These are phyloP conservation scores for Zaprionus ornatus DNA, from an alignment of 1,140 invertebrate species.

Conservation along the genomic window DNA sequence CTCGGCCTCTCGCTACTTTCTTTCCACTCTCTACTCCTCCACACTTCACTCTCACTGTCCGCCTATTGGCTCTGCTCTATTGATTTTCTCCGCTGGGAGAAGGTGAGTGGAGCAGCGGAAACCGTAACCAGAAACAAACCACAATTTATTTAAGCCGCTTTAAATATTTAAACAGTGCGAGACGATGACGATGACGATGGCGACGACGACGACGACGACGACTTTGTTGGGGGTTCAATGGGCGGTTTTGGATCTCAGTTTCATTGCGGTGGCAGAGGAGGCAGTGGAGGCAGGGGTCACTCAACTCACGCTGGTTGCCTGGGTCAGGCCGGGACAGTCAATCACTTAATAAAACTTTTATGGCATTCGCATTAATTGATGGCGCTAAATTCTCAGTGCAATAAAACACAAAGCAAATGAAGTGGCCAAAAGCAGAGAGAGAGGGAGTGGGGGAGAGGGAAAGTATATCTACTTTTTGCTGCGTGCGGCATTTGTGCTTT, in stretches of 20 bases:
- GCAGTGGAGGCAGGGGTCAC: slow-evolving; percentile 6
- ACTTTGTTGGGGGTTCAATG: slow-evolving; percentile 4
- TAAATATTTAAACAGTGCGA: slow-evolving; percentile 79
- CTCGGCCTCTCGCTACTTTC: not conserved
- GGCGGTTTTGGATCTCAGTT: slow-evolving; percentile 10
- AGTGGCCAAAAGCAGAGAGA: not conserved
- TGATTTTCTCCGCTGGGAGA: slow-evolving; percentile 55
- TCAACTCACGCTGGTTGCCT: not conserved
- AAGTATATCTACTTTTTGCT: slow-evolving; percentile 8
- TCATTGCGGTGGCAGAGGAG: too few species aligned
- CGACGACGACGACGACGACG: not conserved
- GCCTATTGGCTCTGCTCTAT: slow-evolving; percentile 34
- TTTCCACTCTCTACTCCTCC: not conserved
- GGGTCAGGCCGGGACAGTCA: slow-evolving; percentile 66
- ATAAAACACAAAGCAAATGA: slow-evolving; percentile 47
- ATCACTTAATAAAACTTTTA: slow-evolving; percentile 80
- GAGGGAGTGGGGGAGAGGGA: too few species aligned
- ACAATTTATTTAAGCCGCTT: slow-evolving; percentile 82
- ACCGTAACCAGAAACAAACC: slow-evolving; percentile 47
- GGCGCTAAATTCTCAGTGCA: slow-evolving; percentile 50
- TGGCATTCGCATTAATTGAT: slow-evolving; percentile 79
- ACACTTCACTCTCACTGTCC: not conserved
- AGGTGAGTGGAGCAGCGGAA: not conserved
- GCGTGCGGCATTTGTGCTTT: slow-evolving; percentile 13
- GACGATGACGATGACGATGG: not conserved